phyloP scores from a whole-genome alignment of 2,797 vertebrate species.

The Manis pentadactyla region DNA sequence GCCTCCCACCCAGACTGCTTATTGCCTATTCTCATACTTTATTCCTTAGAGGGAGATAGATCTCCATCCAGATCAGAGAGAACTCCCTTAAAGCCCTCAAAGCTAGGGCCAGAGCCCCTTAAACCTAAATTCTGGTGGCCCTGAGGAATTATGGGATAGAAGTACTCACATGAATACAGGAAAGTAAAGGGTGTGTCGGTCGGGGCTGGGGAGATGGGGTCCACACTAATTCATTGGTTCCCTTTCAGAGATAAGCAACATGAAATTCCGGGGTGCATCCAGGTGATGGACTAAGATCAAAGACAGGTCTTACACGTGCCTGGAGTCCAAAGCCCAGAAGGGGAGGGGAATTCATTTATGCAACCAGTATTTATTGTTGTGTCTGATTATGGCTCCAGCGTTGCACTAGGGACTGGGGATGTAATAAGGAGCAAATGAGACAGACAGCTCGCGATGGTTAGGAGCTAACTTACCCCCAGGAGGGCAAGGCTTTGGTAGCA shows the following conservation, averaged over 20 bases:
- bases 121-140: not conserved
- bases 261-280: not conserved
- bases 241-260: not conserved
- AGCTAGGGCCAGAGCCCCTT: not conserved
- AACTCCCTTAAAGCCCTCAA: not conserved
- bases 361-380: not conserved
- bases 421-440: not conserved
- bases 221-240: not conserved
- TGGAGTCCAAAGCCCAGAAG: not conserved
- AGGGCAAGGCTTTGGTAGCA: not conserved
- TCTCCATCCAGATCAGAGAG: not conserved
- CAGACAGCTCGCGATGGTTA: not conserved
- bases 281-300: not conserved
- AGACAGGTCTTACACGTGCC: not conserved
- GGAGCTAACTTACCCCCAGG: not conserved
- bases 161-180: not conserved
- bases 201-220: fast-evolving
- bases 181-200: not conserved
- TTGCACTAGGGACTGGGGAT: not conserved
- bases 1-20: not conserved
- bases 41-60: not conserved
- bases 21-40: not conserved
- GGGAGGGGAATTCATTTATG: not conserved
- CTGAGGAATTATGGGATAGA: no score
- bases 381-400: not conserved